A percentile compares a stretch with the other conserved stretches of the same genome.
Conservation (phyloP, 2,797 vertebrate species). For the Carcharodon carcharias region DNA sequence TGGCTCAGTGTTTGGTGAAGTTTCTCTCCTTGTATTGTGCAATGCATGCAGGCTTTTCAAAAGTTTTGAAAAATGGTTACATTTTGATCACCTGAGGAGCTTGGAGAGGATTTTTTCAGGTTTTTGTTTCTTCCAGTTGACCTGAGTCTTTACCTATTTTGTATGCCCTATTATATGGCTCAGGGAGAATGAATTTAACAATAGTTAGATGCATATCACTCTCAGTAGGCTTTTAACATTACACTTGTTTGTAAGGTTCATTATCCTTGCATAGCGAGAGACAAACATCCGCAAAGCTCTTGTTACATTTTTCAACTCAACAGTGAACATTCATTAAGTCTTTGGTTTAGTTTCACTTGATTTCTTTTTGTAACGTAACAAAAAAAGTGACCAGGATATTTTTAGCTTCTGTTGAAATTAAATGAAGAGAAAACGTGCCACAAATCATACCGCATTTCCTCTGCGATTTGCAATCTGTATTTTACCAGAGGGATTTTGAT, state of each 20-base stretch:
- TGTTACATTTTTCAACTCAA: background rate
- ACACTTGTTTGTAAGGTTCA: background rate
- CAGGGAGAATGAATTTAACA: background rate
- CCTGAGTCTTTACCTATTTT: background rate
- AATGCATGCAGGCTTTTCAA: background rate
- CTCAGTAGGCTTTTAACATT: background rate
- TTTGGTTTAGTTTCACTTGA: background rate
- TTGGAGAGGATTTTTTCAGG: background rate
- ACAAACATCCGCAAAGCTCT: background rate
- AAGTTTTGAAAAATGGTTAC: background rate
- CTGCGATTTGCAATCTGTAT: conserved; percentile 2
- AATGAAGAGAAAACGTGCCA: background rate
- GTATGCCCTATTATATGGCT: background rate
- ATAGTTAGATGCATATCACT: background rate
- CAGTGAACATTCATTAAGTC: background rate
- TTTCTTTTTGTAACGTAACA: background rate
- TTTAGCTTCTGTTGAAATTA: background rate
- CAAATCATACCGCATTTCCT: conserved; percentile 27
- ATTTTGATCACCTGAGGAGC: background rate
- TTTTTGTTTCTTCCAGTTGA: background rate
- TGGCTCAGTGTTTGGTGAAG: background rate
- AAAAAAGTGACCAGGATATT: background rate
- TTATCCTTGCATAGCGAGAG: background rate
- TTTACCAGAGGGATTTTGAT: conserved; percentile 28
- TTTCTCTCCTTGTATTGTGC: background rate